Evolutionary conservation across 2,113 vertebrate species (phyloP).

Genomic region (Scartelaos histophorus): DNA sequence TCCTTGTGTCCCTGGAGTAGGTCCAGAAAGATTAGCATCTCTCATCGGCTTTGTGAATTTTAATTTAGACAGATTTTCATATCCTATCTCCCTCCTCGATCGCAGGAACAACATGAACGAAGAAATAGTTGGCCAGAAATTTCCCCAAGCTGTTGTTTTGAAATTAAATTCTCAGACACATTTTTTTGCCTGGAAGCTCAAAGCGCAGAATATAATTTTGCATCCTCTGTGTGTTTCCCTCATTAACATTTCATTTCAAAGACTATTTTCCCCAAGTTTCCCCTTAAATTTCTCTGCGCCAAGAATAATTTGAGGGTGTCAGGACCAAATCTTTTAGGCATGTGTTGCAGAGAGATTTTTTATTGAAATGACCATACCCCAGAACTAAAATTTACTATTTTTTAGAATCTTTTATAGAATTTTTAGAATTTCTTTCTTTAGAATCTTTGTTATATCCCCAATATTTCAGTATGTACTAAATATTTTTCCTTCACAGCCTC

Average conservation of each 20-base stretch:
- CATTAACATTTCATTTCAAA: neutral
- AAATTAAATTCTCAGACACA: conserved; percentile 28
- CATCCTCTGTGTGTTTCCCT: neutral
- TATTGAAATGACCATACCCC: too few relatives aligned
- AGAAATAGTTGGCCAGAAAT: conserved; percentile 29
- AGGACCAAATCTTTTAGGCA: neutral
- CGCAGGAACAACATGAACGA: conserved; percentile 59
- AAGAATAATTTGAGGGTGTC: neutral
- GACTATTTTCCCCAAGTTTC: neutral
- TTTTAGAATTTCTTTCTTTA: too few relatives aligned
- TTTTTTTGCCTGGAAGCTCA: conserved; percentile 13
- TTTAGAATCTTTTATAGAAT: too few relatives aligned
- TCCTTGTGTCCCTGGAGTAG: conserved; percentile 32
- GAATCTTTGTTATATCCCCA: too few relatives aligned
- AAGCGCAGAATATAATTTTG: conserved; percentile 5
- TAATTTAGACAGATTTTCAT: conserved; percentile 45
- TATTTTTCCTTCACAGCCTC: too few relatives aligned
- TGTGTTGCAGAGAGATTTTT: neutral
- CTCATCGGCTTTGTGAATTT: conserved; percentile 53
- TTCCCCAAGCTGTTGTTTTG: conserved; percentile 59
- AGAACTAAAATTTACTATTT: too few relatives aligned
- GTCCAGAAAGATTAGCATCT: conserved; percentile 53
- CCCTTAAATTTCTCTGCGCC: neutral
- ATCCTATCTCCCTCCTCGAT: conserved; percentile 27
- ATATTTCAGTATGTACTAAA: too few relatives aligned